Evolutionary conservation across 2,888 invertebrate species (phyloP).

Genomic region (Lepidochrysops patricia): DNA sequence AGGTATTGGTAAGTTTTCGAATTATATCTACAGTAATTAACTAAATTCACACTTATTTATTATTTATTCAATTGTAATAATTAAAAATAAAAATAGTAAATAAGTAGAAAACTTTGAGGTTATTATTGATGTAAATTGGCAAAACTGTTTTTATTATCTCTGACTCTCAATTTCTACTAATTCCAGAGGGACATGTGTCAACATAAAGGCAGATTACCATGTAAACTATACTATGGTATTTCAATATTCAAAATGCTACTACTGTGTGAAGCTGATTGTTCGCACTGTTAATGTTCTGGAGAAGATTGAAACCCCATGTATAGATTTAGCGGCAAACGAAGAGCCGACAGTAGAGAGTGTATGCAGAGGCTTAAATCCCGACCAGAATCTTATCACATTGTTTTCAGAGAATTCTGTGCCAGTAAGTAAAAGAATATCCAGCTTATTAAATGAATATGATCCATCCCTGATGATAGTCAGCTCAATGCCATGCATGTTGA

Average conservation of each 20-base stretch:
- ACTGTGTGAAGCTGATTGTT: constrained; percentile 88
- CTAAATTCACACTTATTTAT: too few relatives aligned
- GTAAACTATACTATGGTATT: constrained; percentile 92
- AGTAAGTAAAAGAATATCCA: constrained; percentile 60
- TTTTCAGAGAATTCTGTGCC: constrained; percentile 93
- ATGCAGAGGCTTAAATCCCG: constrained; percentile 81
- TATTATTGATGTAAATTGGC: constrained; percentile 5
- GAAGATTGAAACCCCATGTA: constrained; percentile 90
- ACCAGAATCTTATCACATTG: constrained; percentile 87
- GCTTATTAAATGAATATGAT: too few relatives aligned
- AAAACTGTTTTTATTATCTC: neutral
- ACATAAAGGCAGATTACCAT: constrained; percentile 81
- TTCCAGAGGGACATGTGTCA: constrained; percentile 80
- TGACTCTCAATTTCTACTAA: neutral
- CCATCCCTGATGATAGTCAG: too few relatives aligned
- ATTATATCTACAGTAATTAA: too few relatives aligned
- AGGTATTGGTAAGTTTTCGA: too few relatives aligned
- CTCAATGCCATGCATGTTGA: too few relatives aligned
- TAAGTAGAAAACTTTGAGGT: too few relatives aligned
- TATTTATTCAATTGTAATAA: too few relatives aligned
- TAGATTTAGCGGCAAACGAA: constrained; percentile 77
- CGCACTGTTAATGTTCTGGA: constrained; percentile 92
- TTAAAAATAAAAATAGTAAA: too few relatives aligned
- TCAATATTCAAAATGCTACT: constrained; percentile 80
- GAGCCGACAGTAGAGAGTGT: constrained; percentile 84